Evolutionary conservation across 2,888 invertebrate species (phyloP), one percentile per base, ranked within the genome.

Genomic region (Monopis laevigella): DNA sequence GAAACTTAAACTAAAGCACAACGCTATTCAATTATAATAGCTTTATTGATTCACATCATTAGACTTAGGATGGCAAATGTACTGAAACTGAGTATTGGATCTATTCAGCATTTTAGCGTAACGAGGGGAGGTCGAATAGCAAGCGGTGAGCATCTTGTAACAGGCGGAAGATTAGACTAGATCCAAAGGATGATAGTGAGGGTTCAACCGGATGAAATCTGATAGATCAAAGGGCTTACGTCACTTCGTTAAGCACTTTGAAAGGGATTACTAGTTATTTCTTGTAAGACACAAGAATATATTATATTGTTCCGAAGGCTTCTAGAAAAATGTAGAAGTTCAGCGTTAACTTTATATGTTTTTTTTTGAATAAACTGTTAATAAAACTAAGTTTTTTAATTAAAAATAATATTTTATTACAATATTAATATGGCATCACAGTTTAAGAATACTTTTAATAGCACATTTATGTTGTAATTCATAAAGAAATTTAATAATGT

Each of bases 401-500:
- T 8, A 24, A 11, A 16, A 34, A 8, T 30, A 28, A 21, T 14
- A 29, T n/a, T 34, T 17, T 38, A 10, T 27, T 17, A 19, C 30
- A 39, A 38, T 38, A 39, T 17, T 35, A 40, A 44, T 51, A 53
- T 52, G 53, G 53, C 53, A 53, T 53, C 53, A 53, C 51, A 53
- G 49, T 46, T 51, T 26, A 29, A 42, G 30, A 49, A 48, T 49
- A 51, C 47, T 47, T 46, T 42, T 36, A 17, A 32, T 16, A 2
- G 17, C 17, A 32, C 17, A n/a, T n/a, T n/a, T 24, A 7, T 24
- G 6, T 24, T n/a, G n/a, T n/a, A n/a, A n/a, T n/a, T n/a, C n/a
- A n/a, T n/a, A n/a, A n/a, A n/a, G n/a, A n/a, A n/a, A n/a, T n/a
- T n/a, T n/a, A n/a, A n/a, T n/a, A n/a, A n/a, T n/a, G n/a, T n/a